Evolutionary conservation across 2,797 vertebrate genomes (phyloP).

Genomic region (Coregonus ussuriensis): DNA sequence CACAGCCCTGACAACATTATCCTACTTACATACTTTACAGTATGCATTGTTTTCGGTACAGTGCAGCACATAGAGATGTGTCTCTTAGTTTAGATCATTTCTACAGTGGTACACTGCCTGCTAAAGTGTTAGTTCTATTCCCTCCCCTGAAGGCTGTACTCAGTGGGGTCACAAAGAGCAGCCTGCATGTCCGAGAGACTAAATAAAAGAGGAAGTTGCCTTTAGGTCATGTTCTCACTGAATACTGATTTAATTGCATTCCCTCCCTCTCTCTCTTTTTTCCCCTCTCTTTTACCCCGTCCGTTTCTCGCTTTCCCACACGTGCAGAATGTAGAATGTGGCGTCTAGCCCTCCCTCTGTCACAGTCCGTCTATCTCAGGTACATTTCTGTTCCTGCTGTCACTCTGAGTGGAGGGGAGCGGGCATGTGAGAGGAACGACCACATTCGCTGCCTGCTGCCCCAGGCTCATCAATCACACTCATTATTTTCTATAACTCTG

Average conservation of each 20-base stretch:
- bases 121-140: neutral
- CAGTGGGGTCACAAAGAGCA: slow-evolving; percentile 20
- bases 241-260: slow-evolving; percentile 37
- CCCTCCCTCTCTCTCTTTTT: slow-evolving; percentile 12
- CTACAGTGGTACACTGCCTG: slow-evolving; percentile 2
- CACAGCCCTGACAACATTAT: neutral
- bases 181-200: slow-evolving; percentile 21
- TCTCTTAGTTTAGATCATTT: slow-evolving; percentile 13
- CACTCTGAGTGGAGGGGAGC: slow-evolving; percentile 23
- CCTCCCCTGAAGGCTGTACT: slow-evolving; percentile 4
- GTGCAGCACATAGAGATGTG: slow-evolving; percentile 2
- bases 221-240: slow-evolving; percentile 29
- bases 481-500: slow-evolving; percentile 67
- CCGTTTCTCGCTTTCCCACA: no score
- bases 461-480: slow-evolving; percentile 62
- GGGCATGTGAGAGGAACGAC: slow-evolving; percentile 53
- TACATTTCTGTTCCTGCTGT: slow-evolving; percentile 41
- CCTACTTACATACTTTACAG: neutral
- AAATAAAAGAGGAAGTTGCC: slow-evolving; percentile 32
- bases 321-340: slow-evolving; percentile 36
- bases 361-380: neutral
- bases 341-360: slow-evolving; percentile 7
- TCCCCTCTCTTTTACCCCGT: neutral
- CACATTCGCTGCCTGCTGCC: slow-evolving; percentile 52
- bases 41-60: neutral